Base-by-base conservation (phyloP, 2,113 vertebrate species). In the Tretioscincus oriximinensis region DNA sequence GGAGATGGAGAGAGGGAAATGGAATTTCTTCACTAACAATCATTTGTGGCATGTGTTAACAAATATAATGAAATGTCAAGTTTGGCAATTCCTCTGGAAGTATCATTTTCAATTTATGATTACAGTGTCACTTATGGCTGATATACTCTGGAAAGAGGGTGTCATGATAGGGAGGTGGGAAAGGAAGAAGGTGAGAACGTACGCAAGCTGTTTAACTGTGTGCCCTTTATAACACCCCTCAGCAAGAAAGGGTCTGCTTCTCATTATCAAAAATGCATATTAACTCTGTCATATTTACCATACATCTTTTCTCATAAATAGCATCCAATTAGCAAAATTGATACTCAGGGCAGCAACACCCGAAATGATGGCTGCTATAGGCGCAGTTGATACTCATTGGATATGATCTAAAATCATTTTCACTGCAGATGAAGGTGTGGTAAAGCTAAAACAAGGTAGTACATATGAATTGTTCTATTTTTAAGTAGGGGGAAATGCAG, bases 41-140 rank as follows among this genome's bases (percentile, higher is more conserved):
- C 96, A 97, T 97, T 97, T 96, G 96, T 95, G 95, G 95, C 95
- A 95, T 94, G 96, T 98, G 97, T 97, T 97, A 97, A 98, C 97
- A 97, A 98, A 98, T 97, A 97, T 93, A 95, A 97, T 95, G 93
- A 97, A 98, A 99, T 98, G 97, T 98, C 97, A 97, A 97, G 96
- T 96, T 97, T 96, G 95, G 96, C 94, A 95, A 97, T 94, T 96
- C 95, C 90, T 93, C 96, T 94, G 94, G 96, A 97, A 95, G 95
- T 93, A 94, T 95, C 93, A 94, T 93, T 96, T 96, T 96, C 95
- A 95, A 96, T 95, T 95, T 97, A 97, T 97, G 97, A 97, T 97
- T 96, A 96, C 92, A 95, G 93, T 94, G 93, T 96, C 96, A 96
- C 95, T 97, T 96, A 96, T 95, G 93, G 95, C 94, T 97, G 96